phyloP scores from a whole-genome alignment of 2,888 invertebrate species.

The Acrobasis suavella region DNA sequence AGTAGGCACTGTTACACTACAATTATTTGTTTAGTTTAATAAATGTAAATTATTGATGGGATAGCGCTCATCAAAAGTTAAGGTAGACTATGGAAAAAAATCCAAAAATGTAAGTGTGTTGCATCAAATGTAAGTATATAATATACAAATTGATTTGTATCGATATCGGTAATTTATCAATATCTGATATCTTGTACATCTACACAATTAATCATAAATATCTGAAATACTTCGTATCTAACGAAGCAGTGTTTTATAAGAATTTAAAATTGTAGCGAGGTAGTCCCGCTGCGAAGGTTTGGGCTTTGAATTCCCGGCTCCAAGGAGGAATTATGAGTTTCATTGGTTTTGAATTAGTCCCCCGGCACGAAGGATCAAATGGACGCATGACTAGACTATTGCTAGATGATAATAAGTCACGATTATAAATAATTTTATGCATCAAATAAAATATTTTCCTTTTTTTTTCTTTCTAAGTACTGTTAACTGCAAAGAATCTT shows the following conservation, averaged over 20 bases:
- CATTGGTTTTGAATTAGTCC: slow-evolving; percentile 4
- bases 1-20: not conserved
- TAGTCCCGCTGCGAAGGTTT: slow-evolving; percentile 13
- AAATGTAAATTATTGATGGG: not conserved
- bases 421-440: no score
- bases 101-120: no score
- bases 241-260: slow-evolving; percentile 19
- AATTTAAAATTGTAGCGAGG: slow-evolving; percentile 8
- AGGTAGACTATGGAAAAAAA: no score
- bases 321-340: not conserved
- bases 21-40: not conserved
- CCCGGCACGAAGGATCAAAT: not conserved
- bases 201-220: slow-evolving; percentile 20
- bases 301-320: not conserved
- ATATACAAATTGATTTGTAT: not conserved
- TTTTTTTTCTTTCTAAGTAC: no score
- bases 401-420: no score
- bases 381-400: no score
- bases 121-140: no score
- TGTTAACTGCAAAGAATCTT: no score
- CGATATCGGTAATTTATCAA: not conserved
- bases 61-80: no score
- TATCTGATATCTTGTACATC: not conserved
- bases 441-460: no score
- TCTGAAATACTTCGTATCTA: slow-evolving; percentile 13